Percentiles rank a stretch among this genome's conserved stretches.
These are phyloP conservation scores for Coranthus polyacanthus DNA, from an alignment of 2,797 vertebrate species.

Conservation along the genomic window DNA sequence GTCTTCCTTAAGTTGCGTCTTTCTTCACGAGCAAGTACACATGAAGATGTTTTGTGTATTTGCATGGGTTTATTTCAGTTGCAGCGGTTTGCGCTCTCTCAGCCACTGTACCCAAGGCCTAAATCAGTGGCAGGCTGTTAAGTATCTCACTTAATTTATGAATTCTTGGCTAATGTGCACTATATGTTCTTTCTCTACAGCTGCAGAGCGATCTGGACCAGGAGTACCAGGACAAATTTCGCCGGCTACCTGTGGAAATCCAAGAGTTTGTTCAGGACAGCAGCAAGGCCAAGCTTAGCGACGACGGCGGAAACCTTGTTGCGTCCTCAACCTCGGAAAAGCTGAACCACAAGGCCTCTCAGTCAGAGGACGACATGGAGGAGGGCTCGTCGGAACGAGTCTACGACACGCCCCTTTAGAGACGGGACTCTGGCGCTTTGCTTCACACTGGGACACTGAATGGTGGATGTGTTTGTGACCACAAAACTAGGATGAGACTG, in stretches of 20 bases:
- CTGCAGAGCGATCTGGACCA: conserved; percentile 96
- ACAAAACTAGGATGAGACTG: conserved; percentile 64
- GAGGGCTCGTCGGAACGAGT: conserved; percentile 88
- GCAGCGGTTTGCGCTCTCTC: no score
- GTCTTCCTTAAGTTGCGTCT: no score
- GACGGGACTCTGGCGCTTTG: conserved; percentile 25
- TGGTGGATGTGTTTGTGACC: conserved; percentile 61
- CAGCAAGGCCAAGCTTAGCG: conserved; percentile 90
- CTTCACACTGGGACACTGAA: conserved; percentile 67
- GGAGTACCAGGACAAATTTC: conserved; percentile 99
- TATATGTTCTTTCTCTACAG: conserved; percentile 69
- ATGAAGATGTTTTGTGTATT: no score
- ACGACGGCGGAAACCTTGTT: conserved; percentile 83
- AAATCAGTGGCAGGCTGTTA: no score
- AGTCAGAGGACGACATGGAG: conserved; percentile 89
- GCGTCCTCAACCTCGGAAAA: conserved; percentile 82
- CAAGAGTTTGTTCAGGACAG: conserved; percentile 98
- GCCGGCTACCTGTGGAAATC: conserved; percentile 96
- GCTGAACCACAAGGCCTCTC: conserved; percentile 88
- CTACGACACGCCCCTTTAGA: conserved; percentile 93
- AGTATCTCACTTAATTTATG: not conserved
- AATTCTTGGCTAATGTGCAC: not conserved
- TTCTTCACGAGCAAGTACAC: no score
- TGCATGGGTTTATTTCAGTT: no score
- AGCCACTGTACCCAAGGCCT: no score